Percentiles rank a stretch among this genome's conserved stretches.
Evolutionary conservation across 2,113 vertebrate genomes (phyloP).

Genomic region (Nicator chloris): DNA sequence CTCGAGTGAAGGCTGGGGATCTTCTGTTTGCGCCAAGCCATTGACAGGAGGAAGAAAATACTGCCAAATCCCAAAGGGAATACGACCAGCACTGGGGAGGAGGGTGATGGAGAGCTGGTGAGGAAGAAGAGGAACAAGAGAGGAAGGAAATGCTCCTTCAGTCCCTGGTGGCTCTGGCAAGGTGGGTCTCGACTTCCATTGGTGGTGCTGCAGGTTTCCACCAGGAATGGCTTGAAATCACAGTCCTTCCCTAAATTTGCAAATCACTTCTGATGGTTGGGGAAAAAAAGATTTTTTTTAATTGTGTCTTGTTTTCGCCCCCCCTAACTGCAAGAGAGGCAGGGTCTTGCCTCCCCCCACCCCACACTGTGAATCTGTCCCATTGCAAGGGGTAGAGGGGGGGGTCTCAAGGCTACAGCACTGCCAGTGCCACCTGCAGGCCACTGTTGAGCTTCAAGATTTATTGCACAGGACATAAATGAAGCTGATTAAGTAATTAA

Average conservation of each 20-base stretch:
- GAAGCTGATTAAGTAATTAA: neutral
- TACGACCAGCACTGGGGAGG: neutral
- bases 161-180: neutral
- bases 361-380: neutral
- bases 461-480: neutral
- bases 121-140: neutral
- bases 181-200: neutral
- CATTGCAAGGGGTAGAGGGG: neutral
- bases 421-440: neutral
- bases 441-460: neutral
- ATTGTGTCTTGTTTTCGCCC: neutral
- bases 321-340: accelerated
- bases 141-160: neutral
- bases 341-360: neutral
- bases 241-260: neutral
- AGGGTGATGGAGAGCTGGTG: neutral
- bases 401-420: neutral
- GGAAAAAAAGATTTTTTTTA: accelerated
- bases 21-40: neutral
- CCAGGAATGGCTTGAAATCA: neutral
- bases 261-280: neutral
- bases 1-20: neutral
- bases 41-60: slow-evolving; percentile 2
- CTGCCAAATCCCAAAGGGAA: slow-evolving; percentile 18
- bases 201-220: neutral